Conservation (phyloP, 2,797 vertebrate genomes). For the Sebastes melanostomus region DNA sequence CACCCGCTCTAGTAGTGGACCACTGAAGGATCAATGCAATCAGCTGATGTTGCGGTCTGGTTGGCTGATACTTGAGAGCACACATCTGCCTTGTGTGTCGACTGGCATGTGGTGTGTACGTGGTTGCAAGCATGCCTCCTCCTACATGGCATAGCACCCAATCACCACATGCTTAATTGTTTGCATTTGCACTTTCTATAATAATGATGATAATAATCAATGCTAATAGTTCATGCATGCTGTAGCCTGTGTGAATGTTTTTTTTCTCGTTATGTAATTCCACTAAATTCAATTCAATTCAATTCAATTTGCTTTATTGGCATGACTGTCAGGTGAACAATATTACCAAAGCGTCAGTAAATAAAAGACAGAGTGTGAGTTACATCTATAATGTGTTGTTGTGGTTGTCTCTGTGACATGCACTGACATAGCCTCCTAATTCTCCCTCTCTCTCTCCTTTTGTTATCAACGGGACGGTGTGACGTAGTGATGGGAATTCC, state of each 20-base stretch:
- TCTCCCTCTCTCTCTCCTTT: too few relatives aligned
- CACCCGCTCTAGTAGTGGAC: neutral
- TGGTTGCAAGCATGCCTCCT: conserved; percentile 35
- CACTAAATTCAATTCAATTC: neutral
- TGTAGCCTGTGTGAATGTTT: neutral
- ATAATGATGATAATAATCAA: too few relatives aligned
- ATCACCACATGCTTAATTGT: neutral
- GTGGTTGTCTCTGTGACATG: too few relatives aligned
- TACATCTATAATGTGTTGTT: too few relatives aligned
- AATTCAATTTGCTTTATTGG: too few relatives aligned
- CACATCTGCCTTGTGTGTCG: neutral
- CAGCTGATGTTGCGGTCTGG: conserved; percentile 10
- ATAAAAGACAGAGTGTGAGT: too few relatives aligned
- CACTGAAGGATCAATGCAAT: neutral
- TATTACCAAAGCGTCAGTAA: too few relatives aligned
- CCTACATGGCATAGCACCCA: neutral
- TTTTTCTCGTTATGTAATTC: conserved; percentile 48
- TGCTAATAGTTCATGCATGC: neutral
- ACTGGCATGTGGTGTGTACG: conserved; percentile 37
- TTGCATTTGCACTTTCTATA: neutral
- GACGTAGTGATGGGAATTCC: too few relatives aligned
- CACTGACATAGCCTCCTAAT: too few relatives aligned
- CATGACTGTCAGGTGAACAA: too few relatives aligned
- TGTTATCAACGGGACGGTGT: too few relatives aligned
- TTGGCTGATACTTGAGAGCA: neutral